These are phyloP conservation scores for Meloidogyne exigua DNA, from an alignment of 1,140 invertebrate genomes.

Conservation along the genomic window DNA sequence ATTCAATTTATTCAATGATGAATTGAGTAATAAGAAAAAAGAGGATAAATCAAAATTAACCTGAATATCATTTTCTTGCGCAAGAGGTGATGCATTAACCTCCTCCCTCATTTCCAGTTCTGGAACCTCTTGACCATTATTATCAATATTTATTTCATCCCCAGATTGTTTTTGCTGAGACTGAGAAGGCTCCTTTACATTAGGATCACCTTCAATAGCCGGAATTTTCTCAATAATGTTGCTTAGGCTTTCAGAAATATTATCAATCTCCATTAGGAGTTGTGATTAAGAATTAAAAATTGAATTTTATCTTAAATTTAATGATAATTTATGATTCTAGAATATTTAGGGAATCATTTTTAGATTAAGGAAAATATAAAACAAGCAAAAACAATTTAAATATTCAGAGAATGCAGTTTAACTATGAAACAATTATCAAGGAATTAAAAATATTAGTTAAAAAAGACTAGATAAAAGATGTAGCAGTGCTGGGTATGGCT, in stretches of 20 bases:
- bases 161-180: background rate
- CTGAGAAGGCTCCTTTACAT: background rate
- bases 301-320: too few species aligned
- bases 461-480: too few species aligned
- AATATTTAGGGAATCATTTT: too few species aligned
- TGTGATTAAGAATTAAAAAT: too few species aligned
- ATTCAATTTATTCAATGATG: too few species aligned
- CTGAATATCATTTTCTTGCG: background rate
- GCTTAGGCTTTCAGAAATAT: background rate
- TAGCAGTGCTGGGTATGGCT: too few species aligned
- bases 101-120: background rate
- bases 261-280: background rate
- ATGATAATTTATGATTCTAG: too few species aligned
- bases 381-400: too few species aligned
- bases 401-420: too few species aligned
- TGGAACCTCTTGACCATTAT: background rate
- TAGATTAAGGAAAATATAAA: too few species aligned
- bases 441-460: too few species aligned
- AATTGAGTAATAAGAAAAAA: background rate
- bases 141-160: background rate
- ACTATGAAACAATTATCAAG: too few species aligned
- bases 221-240: background rate
- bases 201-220: background rate
- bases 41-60: background rate
- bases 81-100: background rate